Percentiles rank a stretch among this genome's conserved stretches.
These are phyloP conservation scores for Tigriopus japonicus DNA, from an alignment of 1,140 invertebrate species.

Conservation along the genomic window DNA sequence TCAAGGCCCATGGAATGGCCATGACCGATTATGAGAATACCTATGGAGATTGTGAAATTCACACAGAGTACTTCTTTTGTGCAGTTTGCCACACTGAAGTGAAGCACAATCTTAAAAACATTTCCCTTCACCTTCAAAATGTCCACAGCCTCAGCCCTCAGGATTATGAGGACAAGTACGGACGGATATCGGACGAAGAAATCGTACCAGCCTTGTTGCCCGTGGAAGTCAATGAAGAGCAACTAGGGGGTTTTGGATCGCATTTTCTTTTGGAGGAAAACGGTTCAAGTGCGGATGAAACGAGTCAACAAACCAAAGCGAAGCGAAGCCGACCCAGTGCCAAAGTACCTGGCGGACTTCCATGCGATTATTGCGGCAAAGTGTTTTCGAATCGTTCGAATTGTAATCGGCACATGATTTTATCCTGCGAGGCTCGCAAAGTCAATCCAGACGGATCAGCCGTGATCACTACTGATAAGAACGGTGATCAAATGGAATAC, in stretches of 20 bases:
- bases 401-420: not conserved
- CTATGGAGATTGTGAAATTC: slow-evolving; percentile 3
- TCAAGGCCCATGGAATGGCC: not conserved
- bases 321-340: not conserved
- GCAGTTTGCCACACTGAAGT: slow-evolving; percentile 1
- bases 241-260: not conserved
- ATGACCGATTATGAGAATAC: not conserved
- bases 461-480: no score
- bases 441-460: no score
- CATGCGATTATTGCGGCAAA: slow-evolving; percentile 10
- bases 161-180: slow-evolving; percentile 1
- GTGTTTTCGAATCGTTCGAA: slow-evolving; percentile 8
- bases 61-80: slow-evolving; percentile 11
- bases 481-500: not conserved
- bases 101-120: slow-evolving; percentile 7
- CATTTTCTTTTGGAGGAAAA: slow-evolving; percentile 11
- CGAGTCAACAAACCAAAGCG: no score
- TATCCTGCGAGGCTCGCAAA: slow-evolving; percentile 3
- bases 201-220: not conserved
- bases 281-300: not conserved
- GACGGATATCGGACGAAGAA: not conserved
- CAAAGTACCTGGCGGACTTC: not conserved
- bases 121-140: slow-evolving; percentile 9
- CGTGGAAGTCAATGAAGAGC: not conserved
- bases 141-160: not conserved